Base-by-base conservation (phyloP, 1,140 invertebrate species). In the Dendroctonus valens region DNA sequence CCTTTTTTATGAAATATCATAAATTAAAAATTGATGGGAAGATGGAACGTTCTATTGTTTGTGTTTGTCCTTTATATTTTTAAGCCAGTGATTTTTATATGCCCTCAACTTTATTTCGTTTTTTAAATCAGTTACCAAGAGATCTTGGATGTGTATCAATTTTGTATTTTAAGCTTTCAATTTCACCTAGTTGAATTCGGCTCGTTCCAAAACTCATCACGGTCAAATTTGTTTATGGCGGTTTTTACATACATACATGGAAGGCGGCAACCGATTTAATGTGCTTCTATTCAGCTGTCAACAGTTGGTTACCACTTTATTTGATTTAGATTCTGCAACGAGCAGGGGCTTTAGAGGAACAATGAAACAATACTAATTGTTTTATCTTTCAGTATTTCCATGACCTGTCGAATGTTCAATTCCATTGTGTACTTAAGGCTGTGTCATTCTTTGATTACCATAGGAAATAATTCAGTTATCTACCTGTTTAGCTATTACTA, bases 11-110 rank as follows among this genome's bases (percentile, higher is more conserved):
- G 60, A 53, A 63, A 44, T n/a, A 40, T 15, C 50, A 38, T 53
- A 63, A 63, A 63, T 52, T 63, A 53, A 63, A 53, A 63, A 39
- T 42, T 54, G 50, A 59, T 48, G 49, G 6, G 7, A 41, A 59
- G 42, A 59, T 59, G 50, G 51, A 40, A 51, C 38, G 14, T 15
- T 59, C n/a, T 12, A 42, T 54, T 63, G 50, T 63, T 63, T 63
- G 26, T 63, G 50, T 63, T 63, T 63, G 26, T 54, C 41, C 44
- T 53, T 63, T 53, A 37, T 63, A 15, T 60, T 15, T 26, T 26
- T 26, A 26, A 3, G 26, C 26, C 26, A 1, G 3, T 26, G 1
- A 26, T 26, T 26, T 26, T 26, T 26, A 26, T 26, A 26, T 26
- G 26, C 1, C 26, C 1, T 26, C 26, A 2, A 3, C 26, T 26